A percentile compares a stretch with the other conserved stretches of the same genome.
These are phyloP conservation scores for Lathamus discolor DNA, from an alignment of 2,113 vertebrate species.

Conservation along the genomic window DNA sequence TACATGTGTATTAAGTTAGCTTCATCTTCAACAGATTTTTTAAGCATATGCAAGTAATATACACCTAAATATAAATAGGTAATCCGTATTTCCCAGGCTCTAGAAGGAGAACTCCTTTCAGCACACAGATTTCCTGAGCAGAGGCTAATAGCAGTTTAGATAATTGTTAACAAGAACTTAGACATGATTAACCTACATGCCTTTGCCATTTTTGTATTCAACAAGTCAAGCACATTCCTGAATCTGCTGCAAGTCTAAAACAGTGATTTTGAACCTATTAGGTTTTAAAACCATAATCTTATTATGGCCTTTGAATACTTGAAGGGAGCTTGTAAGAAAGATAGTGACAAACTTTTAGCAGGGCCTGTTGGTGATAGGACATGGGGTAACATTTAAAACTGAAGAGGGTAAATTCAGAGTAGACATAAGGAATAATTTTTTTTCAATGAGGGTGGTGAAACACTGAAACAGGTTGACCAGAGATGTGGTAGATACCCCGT, in stretches of 20 bases:
- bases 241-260: neutral
- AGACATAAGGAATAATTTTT: neutral
- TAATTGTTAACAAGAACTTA: neutral
- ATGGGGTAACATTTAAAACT: neutral
- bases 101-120: neutral
- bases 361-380: rapidly evolving
- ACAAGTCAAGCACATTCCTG: neutral
- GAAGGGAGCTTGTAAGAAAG: neutral
- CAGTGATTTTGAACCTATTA: neutral
- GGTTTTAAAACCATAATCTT: neutral
- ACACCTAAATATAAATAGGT: neutral
- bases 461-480: neutral
- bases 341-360: neutral
- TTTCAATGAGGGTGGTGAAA: neutral
- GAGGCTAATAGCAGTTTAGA: neutral
- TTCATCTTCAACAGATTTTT: neutral
- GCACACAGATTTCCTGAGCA: neutral
- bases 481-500: neutral
- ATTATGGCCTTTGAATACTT: neutral
- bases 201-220: neutral
- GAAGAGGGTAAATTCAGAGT: neutral
- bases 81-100: neutral
- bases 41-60: neutral
- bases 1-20: neutral
- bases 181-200: neutral